Conservation (phyloP, 2,113 vertebrate species). For the Dryoscopus gambensis region DNA sequence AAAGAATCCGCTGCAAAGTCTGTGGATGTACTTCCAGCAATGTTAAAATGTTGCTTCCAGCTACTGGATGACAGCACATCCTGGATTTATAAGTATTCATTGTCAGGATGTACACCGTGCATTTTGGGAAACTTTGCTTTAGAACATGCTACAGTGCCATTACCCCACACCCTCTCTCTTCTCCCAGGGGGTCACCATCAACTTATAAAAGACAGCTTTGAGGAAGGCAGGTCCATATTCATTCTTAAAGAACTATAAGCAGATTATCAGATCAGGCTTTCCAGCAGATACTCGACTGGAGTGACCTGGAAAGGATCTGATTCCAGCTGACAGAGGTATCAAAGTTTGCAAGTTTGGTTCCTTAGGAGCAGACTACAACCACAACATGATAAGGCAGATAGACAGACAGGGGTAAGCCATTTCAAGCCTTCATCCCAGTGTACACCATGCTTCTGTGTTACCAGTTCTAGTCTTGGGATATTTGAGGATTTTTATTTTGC, state of each 20-base stretch:
- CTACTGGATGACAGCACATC: conserved; percentile 36
- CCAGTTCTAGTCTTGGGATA: not conserved
- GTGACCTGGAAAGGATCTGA: not conserved
- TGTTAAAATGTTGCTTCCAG: conserved; percentile 23
- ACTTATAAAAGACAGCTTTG: not conserved
- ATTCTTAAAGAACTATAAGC: not conserved
- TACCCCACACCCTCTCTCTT: not conserved
- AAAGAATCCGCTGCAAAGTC: conserved; percentile 15
- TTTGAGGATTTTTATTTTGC: not conserved
- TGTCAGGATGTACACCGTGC: not conserved
- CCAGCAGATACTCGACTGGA: not conserved
- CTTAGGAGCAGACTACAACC: not conserved
- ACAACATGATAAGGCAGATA: not conserved
- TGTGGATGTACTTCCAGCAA: conserved; percentile 34
- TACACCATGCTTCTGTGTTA: not conserved
- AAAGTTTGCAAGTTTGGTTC: not conserved
- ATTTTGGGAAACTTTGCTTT: not conserved
- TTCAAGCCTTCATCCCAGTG: not conserved
- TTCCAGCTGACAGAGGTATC: not conserved
- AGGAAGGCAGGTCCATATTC: not conserved
- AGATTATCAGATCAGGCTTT: not conserved
- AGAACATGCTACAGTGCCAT: not conserved
- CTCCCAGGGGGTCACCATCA: not conserved
- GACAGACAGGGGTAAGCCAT: not conserved
- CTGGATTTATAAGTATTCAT: conserved; percentile 15